phyloP scores from a whole-genome alignment of 2,888 invertebrate genomes.

The Himalopsyche tibetana region DNA sequence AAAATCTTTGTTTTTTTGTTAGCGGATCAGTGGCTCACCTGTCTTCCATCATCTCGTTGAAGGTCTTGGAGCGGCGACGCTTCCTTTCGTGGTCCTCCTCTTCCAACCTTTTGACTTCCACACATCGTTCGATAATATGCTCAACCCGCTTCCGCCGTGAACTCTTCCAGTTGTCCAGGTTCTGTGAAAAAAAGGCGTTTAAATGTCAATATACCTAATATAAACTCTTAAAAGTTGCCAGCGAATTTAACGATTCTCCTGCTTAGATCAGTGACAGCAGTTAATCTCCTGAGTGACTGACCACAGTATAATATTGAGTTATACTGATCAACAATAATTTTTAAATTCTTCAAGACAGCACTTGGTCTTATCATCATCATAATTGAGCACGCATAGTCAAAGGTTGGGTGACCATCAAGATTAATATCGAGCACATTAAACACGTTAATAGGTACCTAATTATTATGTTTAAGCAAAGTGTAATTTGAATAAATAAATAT shows the following conservation, averaged over 20 bases:
- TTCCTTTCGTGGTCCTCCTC: slow-evolving; percentile 84
- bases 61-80: slow-evolving; percentile 91
- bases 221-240: slow-evolving; percentile 32
- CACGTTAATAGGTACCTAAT: no score
- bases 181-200: slow-evolving; percentile 77
- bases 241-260: not conserved
- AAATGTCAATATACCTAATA: slow-evolving; percentile 3
- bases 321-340: not conserved
- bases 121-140: slow-evolving; percentile 92
- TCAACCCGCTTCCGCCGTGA: slow-evolving; percentile 94
- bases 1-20: not conserved
- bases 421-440: no score
- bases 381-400: slow-evolving; percentile 13
- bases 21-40: slow-evolving; percentile 75
- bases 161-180: slow-evolving; percentile 95
- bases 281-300: not conserved
- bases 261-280: no score
- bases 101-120: slow-evolving; percentile 92
- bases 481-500: no score
- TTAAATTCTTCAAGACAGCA: not conserved
- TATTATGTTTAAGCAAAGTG: no score
- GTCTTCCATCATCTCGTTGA: slow-evolving; percentile 95
- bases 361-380: not conserved
- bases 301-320: not conserved
- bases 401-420: not conserved